phyloP scores from a whole-genome alignment of 1,140 invertebrate species.

The Leptestheria dahalacensis region DNA sequence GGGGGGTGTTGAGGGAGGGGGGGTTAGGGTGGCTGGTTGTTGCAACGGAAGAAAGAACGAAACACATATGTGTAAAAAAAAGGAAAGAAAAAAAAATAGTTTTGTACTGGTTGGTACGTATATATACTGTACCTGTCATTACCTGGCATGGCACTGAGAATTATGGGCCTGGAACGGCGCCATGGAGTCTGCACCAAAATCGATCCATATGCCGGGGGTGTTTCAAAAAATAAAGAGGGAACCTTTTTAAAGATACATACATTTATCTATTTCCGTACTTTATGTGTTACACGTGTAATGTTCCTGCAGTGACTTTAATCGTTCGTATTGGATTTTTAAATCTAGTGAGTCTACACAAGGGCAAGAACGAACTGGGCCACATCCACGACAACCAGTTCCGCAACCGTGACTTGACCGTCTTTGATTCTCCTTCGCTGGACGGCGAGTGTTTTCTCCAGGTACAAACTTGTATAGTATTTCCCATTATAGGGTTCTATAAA shows the following conservation, averaged over 20 bases:
- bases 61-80: conserved; percentile 10
- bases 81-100: conserved; percentile 1
- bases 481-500: too few species aligned
- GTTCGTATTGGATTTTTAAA: conserved; percentile 38
- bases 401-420: conserved; percentile 62
- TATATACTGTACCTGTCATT: conserved; percentile 11
- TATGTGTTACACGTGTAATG: too few species aligned
- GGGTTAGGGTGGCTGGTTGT: neutral
- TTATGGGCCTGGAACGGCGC: conserved; percentile 10
- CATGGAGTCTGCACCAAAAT: conserved; percentile 5
- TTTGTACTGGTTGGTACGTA: conserved; percentile 9
- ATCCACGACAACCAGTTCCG: conserved; percentile 45
- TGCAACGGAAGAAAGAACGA: neutral
- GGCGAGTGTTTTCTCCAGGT: conserved; percentile 92
- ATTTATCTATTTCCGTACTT: neutral
- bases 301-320: neutral
- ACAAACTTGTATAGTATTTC: too few species aligned
- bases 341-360: conserved; percentile 59
- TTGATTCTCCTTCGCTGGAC: conserved; percentile 75
- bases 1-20: too few species aligned
- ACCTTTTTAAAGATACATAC: neutral
- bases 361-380: conserved; percentile 29
- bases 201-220: neutral
- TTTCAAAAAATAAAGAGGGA: neutral
- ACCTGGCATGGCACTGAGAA: conserved; percentile 11